phyloP scores from a whole-genome alignment of 2,797 vertebrate species.

The Lithobates pipiens region DNA sequence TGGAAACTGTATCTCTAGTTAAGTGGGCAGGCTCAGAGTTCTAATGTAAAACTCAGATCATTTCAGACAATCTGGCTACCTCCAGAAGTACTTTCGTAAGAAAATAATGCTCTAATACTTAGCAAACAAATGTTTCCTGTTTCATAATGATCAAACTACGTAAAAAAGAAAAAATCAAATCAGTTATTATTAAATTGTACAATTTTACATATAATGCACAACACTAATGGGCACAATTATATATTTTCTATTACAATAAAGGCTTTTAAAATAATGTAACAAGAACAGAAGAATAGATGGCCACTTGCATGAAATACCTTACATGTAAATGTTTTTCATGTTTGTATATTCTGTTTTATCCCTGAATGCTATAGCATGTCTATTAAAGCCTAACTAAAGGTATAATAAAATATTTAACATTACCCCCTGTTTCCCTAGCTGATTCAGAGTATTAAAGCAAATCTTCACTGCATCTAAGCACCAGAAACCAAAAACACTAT shows the following conservation, averaged over 20 bases:
- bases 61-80: not conserved
- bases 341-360: not conserved
- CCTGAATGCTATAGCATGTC: not conserved
- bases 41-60: not conserved
- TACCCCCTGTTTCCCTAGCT: too few species aligned
- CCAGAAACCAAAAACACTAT: too few species aligned
- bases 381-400: too few species aligned
- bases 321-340: not conserved
- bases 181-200: not conserved
- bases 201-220: not conserved
- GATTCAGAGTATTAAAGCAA: too few species aligned
- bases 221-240: not conserved
- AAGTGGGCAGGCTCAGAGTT: not conserved
- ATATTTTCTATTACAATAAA: not conserved
- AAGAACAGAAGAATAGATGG: too few species aligned
- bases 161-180: not conserved
- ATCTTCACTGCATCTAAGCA: too few species aligned
- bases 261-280: too few species aligned
- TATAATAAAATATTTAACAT: too few species aligned
- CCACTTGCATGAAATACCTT: too few species aligned
- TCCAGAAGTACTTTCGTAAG: not conserved
- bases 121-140: not conserved
- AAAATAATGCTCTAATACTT: not conserved
- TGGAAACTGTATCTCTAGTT: constrained; percentile 37
- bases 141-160: not conserved